These are phyloP conservation scores for Netelia inedita DNA, from an alignment of 2,888 invertebrate genomes.

Conservation along the genomic window DNA sequence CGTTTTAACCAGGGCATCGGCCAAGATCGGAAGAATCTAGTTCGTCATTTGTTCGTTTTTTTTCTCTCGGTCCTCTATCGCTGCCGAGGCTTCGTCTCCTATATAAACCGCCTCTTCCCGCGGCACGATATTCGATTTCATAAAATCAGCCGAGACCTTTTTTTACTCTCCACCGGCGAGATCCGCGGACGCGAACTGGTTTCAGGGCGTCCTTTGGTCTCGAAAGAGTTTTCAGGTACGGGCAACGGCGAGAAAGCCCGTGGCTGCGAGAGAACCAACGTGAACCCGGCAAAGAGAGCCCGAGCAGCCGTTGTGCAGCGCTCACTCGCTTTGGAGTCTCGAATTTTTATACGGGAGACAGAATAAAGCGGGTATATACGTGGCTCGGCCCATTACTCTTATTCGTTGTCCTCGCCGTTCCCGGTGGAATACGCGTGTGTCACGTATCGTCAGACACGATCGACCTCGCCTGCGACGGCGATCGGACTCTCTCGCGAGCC, in stretches of 20 bases:
- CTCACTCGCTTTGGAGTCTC: slow-evolving; percentile 25
- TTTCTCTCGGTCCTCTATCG: not conserved
- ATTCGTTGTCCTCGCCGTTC: slow-evolving; percentile 49
- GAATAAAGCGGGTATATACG: slow-evolving; percentile 20
- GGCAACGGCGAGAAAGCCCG: not conserved
- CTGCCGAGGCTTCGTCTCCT: not conserved
- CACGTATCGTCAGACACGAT: slow-evolving; percentile 59
- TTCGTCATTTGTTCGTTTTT: slow-evolving; percentile 12
- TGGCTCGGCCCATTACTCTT: slow-evolving; percentile 44
- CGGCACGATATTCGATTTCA: slow-evolving; percentile 36
- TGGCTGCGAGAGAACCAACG: not conserved
- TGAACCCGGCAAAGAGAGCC: not conserved
- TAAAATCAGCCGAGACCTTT: slow-evolving; percentile 25
- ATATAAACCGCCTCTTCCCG: not conserved
- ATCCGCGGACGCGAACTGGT: slow-evolving; percentile 45
- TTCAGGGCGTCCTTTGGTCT: slow-evolving; percentile 19
- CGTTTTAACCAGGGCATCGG: slow-evolving; percentile 13
- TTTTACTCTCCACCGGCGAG: not conserved
- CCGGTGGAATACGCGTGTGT: slow-evolving; percentile 46
- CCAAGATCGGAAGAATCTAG: slow-evolving; percentile 10
- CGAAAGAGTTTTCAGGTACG: slow-evolving; percentile 19
- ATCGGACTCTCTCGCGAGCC: slow-evolving; percentile 68
- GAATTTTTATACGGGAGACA: slow-evolving; percentile 40
- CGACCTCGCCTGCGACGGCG: slow-evolving; percentile 60
- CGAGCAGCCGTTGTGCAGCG: slow-evolving; percentile 10